Base-by-base conservation (phyloP, 2,888 invertebrate genomes). In the Pandemis corylana region DNA sequence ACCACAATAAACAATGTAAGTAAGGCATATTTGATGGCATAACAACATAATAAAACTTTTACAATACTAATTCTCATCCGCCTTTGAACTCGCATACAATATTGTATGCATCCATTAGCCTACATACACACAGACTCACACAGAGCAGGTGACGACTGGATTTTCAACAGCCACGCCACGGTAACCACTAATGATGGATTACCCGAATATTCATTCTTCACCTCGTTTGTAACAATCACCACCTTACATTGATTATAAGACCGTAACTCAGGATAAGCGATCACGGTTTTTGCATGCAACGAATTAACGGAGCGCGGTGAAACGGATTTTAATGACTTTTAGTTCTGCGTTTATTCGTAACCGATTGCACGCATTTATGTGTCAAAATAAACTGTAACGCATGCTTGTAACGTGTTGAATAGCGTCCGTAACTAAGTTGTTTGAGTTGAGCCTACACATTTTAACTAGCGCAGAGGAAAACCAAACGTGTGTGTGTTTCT, bases 71-170 rank as follows among this genome's bases (percentile, higher is more conserved):
- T 42, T 61, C 65, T 53, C 61, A 74, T 66, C 70, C 59, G 61
- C 61, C 56, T 41, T 70, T 70, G 61, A 61, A 74, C 65, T 83
- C 81, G 78, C 77, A 79, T 78, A 80, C 79, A 80, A 78, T 83
- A 79, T 78, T 84, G 80, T 84, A 61, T 65, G 79, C 79, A 82
- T 84, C 83, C 85, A 90, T 91, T 90, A 90, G 84, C 90, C 89
- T 83, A 89, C 84, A 88, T 87, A 86, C 83, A 85, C 82, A 84
- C 82, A 84, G 82, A 81, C 82, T 86, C 83, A 85, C 82, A 84
- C 82, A 84, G 82, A 81, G 82, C 83, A 78, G 78, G 80, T 42
- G 61, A 42, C 46, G 59, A 20, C 53, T 51, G 10, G 62, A 71
- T 61, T 74, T 64, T 70, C 61, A 75, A 75, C 61, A 66, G 56